Evolutionary conservation across 2,888 invertebrate genomes (phyloP), one percentile per base, ranked within the genome.

Genomic region (Caenorhabditis uteleia): DNA sequence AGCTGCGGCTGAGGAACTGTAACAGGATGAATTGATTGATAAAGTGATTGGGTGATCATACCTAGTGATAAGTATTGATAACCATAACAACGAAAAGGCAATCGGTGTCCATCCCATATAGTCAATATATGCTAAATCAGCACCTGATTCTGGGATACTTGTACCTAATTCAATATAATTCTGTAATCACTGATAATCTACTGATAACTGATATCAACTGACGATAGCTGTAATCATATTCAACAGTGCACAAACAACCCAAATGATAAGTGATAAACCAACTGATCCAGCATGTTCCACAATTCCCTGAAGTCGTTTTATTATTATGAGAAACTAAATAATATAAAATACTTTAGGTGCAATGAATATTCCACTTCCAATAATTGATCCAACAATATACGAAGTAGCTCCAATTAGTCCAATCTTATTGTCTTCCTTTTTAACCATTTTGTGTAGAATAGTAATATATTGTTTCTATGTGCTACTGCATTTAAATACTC

Each of bases 151-250:
- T 2, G 68, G 74, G 18, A 74, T 74, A 33, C 61, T 61, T 5
- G 74, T 74, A 10, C 70, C 74, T 6, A 74, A 55, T 54, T 74
- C 74, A 21, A 74, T 69, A 54, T 64, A 74, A 40, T 69, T 70
- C 74, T 70, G 65, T 23, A 62, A 36, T 5, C 12, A 45, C 16
- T 34, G 3, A 27, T 38, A 20, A 16, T 56, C 18, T 3, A 16
- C 20, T 23, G 18, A 34, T 25, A 10, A 50, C 34, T 36, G n/a
- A 21, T 29, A 26, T 29, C 20, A 38, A 57, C 58, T 48, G n/a
- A 74, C 60, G 39, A 74, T 64, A 7, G 68, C 70, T 25, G 68
- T 53, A 7, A 74, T 46, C 56, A 67, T 60, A 43, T 64, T 62
- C 18, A 70, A 18, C 10, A 67, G 42, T 8, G 62, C 70, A 29